These are phyloP conservation scores for Dyspetes luteomarginatus DNA, from an alignment of 2,888 invertebrate species.

Conservation along the genomic window DNA sequence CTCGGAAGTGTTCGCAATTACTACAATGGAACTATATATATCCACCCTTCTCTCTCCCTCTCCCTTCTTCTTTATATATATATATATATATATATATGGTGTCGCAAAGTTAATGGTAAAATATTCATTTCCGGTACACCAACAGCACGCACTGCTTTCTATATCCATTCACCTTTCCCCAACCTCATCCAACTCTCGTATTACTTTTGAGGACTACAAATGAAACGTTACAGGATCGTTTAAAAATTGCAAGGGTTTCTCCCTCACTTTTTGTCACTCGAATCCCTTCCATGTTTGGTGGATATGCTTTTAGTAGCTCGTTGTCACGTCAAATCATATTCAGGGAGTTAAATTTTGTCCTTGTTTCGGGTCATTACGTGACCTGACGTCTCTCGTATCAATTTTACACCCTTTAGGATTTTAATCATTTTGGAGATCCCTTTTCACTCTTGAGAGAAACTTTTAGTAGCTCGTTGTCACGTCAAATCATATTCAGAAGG, in stretches of 20 bases:
- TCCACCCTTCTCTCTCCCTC: background rate
- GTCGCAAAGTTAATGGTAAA: constrained; percentile 72
- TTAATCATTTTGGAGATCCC: too few relatives aligned
- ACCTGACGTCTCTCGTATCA: too few relatives aligned
- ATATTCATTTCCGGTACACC: constrained; percentile 76
- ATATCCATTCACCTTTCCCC: background rate
- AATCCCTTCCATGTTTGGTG: background rate
- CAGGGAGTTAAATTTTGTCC: constrained; percentile 31
- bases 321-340: constrained; percentile 37
- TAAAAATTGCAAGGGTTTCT: background rate
- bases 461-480: constrained; percentile 4
- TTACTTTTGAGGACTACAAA: too few relatives aligned
- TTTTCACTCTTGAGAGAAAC: background rate
- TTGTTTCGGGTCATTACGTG: too few relatives aligned
- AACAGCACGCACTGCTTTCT: constrained; percentile 40
- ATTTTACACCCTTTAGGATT: too few relatives aligned
- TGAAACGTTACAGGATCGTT: background rate
- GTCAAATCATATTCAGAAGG: constrained; percentile 35
- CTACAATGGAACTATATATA: constrained; percentile 76
- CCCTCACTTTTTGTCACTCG: background rate
- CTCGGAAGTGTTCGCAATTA: constrained; percentile 80
- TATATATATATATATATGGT: background rate
- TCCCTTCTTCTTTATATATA: background rate
- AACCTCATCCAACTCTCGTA: too few relatives aligned
- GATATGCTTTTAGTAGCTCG: constrained; percentile 13